Evolutionary conservation across 2,797 vertebrate genomes (phyloP).

Genomic region (Novumbra hubbsi): DNA sequence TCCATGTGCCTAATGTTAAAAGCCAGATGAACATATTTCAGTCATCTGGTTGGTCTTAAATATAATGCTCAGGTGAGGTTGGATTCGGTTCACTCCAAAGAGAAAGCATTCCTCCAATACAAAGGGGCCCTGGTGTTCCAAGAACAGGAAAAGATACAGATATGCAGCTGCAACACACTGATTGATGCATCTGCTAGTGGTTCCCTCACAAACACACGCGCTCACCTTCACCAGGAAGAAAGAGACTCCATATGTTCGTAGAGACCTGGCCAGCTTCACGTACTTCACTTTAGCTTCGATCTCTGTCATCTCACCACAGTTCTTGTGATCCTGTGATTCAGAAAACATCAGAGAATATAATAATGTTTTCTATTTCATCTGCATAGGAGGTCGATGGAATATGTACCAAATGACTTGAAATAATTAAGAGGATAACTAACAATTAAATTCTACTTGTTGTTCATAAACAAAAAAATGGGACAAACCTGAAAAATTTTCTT

Average conservation of each 20-base stretch:
- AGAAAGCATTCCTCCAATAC: conserved; percentile 10
- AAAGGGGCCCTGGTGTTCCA: not conserved
- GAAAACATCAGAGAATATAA: not conserved
- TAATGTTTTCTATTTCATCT: not conserved
- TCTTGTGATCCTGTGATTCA: conserved; percentile 88
- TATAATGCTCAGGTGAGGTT: conserved; percentile 19
- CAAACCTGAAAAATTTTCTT: conserved; percentile 97
- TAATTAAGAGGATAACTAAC: not conserved
- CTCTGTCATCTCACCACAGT: conserved; percentile 95
- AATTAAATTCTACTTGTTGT: not conserved
- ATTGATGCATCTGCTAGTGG: not conserved
- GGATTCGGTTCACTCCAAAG: not conserved
- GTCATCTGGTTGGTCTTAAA: conserved; percentile 14
- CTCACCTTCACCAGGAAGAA: conserved; percentile 97
- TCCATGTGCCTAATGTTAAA: too few species aligned
- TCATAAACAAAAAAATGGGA: not conserved
- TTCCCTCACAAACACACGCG: not conserved
- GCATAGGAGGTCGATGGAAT: not conserved
- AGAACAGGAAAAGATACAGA: conserved; percentile 24
- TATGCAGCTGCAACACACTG: conserved; percentile 18
- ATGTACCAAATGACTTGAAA: not conserved
- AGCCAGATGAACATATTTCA: conserved; percentile 2
- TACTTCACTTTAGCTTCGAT: conserved; percentile 98
- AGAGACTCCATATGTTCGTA: conserved; percentile 93
- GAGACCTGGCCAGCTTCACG: conserved; percentile 92